Conservation (phyloP, 2,797 vertebrate species). For the Peromyscus melanophrys region DNA sequence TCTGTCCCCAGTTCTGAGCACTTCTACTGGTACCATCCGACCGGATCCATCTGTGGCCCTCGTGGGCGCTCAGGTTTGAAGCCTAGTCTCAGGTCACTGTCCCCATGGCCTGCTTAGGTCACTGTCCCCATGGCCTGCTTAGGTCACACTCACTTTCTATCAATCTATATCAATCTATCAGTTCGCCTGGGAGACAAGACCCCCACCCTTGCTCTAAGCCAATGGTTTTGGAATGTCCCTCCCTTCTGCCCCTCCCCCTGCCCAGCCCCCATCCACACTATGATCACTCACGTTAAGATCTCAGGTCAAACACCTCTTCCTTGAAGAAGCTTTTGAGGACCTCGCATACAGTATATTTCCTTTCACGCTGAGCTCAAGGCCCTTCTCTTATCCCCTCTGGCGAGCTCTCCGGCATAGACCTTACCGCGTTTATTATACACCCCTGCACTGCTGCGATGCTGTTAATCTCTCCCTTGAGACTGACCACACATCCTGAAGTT, state of each 20-base stretch:
- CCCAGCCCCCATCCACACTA: background rate
- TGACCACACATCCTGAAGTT: background rate
- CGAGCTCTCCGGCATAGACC: background rate
- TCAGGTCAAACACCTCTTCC: background rate
- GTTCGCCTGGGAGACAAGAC: background rate
- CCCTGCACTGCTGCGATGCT: background rate
- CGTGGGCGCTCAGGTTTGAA: rapidly evolving
- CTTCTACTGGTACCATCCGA: background rate
- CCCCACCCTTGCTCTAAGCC: background rate
- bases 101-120: background rate
- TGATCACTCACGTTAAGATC: background rate
- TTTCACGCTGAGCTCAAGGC: background rate
- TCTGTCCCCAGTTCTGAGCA: background rate
- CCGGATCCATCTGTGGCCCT: background rate
- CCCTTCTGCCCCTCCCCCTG: background rate
- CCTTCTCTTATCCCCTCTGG: background rate
- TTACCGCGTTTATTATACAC: background rate
- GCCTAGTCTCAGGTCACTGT: background rate
- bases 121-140: background rate
- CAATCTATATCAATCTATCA: too few species aligned
- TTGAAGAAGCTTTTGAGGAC: conserved; percentile 20
- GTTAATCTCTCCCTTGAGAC: background rate
- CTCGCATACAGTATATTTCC: background rate
- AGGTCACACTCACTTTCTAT: background rate
- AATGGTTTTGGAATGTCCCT: background rate